Base-by-base conservation (phyloP, 2,113 vertebrate species). In the Silurus meridionalis region DNA sequence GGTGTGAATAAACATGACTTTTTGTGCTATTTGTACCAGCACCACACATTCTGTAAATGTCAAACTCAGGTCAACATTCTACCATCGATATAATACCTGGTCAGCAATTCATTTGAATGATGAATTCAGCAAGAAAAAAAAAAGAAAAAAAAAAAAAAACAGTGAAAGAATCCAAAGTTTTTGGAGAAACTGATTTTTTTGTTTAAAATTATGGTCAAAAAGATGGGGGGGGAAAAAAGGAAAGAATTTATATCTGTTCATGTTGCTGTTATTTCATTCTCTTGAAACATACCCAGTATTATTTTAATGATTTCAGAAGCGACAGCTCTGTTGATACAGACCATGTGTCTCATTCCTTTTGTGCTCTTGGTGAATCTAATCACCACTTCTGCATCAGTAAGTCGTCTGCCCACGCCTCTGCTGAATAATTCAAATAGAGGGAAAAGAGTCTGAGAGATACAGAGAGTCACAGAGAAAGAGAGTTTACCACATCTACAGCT, bases 401-500 rank as follows among this genome's bases (percentile, higher is more conserved):
- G 86, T 53, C 63, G 72, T 87, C 83, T 60, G 78, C 50, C 74
- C 37, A 77, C 66, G 74, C 37, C 71, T 86, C 66, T 86, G 37
- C 23, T 87, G 86, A 87, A 87, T 85, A 85, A 89, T 89, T 87
- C 72, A 83, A 87, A 82, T 74, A 81, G 82, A 19, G 52, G 67
- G 67, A 55, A 5, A 25, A 13, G 53, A 75, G 53, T 55, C 37
- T 63, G 75, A 74, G 67, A 85, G 85, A 25, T 8, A 84, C 60
- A 83, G 48, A 86, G 83, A 77, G 50, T 69, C 50, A 82, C 25
- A 55, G 64, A 63, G 60, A 53, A 52, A 81, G 23, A 37, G 55
- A 80, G 58, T 48, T 37, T 52, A 84, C 57, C 53, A 72, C 81
- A 83, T 81, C 88, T 86, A 72, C 72, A 48, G 50, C 25, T 74